Base-by-base conservation (phyloP, 2,888 invertebrate genomes). In the Ophion obscuratus region DNA sequence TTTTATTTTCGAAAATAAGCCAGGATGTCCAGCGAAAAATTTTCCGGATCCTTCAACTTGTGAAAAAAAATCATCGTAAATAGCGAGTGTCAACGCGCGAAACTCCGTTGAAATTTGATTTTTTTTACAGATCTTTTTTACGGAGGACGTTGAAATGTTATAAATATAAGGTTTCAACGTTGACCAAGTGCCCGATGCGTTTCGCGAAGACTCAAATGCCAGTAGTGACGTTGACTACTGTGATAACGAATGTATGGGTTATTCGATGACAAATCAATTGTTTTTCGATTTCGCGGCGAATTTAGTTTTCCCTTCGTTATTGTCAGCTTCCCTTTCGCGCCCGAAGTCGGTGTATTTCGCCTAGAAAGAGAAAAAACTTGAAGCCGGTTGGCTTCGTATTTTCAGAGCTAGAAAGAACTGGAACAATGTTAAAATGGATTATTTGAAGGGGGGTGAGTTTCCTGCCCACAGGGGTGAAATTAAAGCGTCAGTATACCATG, bases 191-290 rank as follows among this genome's bases (percentile, higher is more conserved):
- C 53, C 67, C 61, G 36, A 67, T 40, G 9, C 40, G 40, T 40
- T 62, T 77, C 67, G 73, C 67, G 36, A 11, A 24, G 61, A 81
- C 71, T 27, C n/a, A 31, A 71, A 70, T 75, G 40, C 71, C 36
- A 20, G 70, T 81, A 66, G 61, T 80, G 57, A 24, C 6, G 73
- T 70, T 57, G 71, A 62, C 78, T 66, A 78, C 36, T 36, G n/a
- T 47, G 80, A 59, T 75, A 44, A 31, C 7, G 40, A 64, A n/a
- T 59, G 7, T 73, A 64, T 80, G 40, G 66, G 59, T 24, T 27
- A 66, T 76, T 76, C 53, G 31, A 76, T 53, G 57, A 20, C 4
- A 31, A 64, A 14, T 9, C 36, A n/a, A n/a, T 17, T n/a, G 36
- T 2, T 67, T 67, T 40, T 40, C 40, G 2, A 67, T 40, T 67